Evolutionary conservation across 2,113 vertebrate species (phyloP).

Genomic region (Melanerpes formicivorus): DNA sequence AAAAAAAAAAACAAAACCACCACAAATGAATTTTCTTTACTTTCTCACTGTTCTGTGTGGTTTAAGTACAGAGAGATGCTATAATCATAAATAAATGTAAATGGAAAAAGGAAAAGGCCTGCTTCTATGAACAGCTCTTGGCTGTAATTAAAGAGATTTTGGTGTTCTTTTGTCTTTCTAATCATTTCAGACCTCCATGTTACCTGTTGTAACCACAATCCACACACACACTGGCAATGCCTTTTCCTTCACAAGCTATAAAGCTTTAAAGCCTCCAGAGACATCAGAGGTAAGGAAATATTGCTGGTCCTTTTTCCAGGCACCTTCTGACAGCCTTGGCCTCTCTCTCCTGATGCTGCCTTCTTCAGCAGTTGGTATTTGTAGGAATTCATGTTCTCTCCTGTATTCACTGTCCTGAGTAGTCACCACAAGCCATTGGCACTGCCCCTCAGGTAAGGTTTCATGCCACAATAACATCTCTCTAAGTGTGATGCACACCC

Average conservation of each 20-base stretch:
- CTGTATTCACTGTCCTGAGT: neutral
- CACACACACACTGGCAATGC: neutral
- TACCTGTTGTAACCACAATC: neutral
- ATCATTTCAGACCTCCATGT: neutral
- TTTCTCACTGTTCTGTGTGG: neutral
- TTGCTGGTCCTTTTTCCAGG: neutral
- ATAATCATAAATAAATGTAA: neutral
- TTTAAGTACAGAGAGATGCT: neutral
- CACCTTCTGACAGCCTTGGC: neutral
- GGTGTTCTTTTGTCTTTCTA: neutral
- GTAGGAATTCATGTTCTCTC: neutral
- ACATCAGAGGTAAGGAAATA: neutral
- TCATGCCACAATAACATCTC: neutral
- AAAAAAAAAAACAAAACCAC: neutral
- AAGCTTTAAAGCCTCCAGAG: neutral
- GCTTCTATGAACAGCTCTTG: neutral
- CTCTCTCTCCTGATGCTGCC: rapidly evolving
- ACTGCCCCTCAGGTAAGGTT: neutral
- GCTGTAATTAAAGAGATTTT: neutral
- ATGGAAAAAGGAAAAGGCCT: neutral
- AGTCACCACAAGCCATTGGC: neutral
- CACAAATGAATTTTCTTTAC: neutral
- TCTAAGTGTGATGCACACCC: neutral
- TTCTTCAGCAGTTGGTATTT: neutral
- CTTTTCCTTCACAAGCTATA: neutral